Evolutionary conservation across 2,797 vertebrate species (phyloP), one percentile per base, ranked within the genome.

Genomic region (Luscinia luscinia): DNA sequence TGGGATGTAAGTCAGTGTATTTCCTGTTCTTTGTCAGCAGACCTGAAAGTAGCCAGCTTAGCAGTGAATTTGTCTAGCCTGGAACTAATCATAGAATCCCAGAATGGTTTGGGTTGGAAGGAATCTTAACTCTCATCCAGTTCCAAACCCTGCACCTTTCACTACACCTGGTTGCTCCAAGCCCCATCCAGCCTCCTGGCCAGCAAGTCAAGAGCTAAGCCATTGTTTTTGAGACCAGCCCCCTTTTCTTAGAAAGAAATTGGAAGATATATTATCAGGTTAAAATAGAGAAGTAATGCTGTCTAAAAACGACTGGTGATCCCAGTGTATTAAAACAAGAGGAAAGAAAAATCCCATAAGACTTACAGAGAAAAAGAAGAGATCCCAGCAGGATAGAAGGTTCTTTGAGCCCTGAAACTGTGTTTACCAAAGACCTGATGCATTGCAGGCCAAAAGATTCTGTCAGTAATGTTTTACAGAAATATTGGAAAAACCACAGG

Each of bases 401-500:
- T 63, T 13, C 55, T 30, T 49, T 75, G 67, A 82, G 69, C 59
- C 45, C 76, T 84, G 55, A 59, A 90, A 78, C 11, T 6, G 46
- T 38, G n/a, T 79, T 93, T 67, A 54, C 32, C 48, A 36, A 63
- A 93, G 66, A 67, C 32, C 67, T 67, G 82, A 19, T 82, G 55
- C 7, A 13, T 32, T 79, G 49, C 74, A 87, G 67, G 72, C 67
- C 63, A 73, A 16, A 12, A 49, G 63, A 54, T 78, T 63, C 87
- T 90, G 80, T 95, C 85, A 77, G 85, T 59, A 49, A 51, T 23
- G 73, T 91, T 91, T 93, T 79, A 94, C 79, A 86, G 74, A 88
- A 91, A 67, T 91, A 90, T 43, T 90, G 95, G 83, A 79, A 93
- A 94, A 97, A 89, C 57, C 93, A 72, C 94, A 90, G 87, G 94